Evolutionary conservation across 1,140 invertebrate species (phyloP), one percentile per base, ranked within the genome.

Genomic region (Branchinecta lindahli): DNA sequence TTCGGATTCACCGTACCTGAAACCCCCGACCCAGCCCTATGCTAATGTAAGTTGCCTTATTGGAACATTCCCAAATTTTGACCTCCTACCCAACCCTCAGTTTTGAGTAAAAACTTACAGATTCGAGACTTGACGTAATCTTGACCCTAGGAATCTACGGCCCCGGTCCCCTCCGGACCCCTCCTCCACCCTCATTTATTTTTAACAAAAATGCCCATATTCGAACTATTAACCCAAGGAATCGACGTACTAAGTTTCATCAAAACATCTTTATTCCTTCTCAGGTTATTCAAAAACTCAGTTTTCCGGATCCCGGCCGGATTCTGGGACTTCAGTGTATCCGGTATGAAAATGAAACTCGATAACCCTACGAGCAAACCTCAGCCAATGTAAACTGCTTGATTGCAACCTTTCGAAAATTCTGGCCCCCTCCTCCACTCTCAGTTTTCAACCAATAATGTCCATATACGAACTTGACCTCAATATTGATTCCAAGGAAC

Each of bases 1-100:
- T 52, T 52, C 47, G 47, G 47, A 52, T 52, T 52, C 47, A 52
- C 47, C 47, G 47, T 52, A 52, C n/a, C 47, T 52, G 47, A 52
- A 52, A 52, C n/a, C n/a, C n/a, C n/a, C n/a, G n/a, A n/a, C n/a
- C n/a, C n/a, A n/a, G n/a, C 47, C 47, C 47, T 9, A 52, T 52
- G 47, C 47, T 52, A 52, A 52, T 9, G 47, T 52, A 52, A 52
- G 47, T 52, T 52, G 47, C 47, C n/a, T 52, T 52, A 52, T n/a
- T 52, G 47, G 47, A 52, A 52, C 9, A 52, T 52, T 52, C 47
- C 47, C 9, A 52, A 52, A 9, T 52, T 9, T 52, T 9, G n/a
- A n/a, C n/a, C n/a, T n/a, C n/a, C n/a, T n/a, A n/a, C n/a, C n/a
- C n/a, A 52, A 9, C 47, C n/a, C 47, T 52, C 47, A 52, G 47